Evolutionary conservation across 92 coral and sea anemone species (phyloP), one percentile per base, ranked within the genome.

Genomic region (Porites rus): DNA sequence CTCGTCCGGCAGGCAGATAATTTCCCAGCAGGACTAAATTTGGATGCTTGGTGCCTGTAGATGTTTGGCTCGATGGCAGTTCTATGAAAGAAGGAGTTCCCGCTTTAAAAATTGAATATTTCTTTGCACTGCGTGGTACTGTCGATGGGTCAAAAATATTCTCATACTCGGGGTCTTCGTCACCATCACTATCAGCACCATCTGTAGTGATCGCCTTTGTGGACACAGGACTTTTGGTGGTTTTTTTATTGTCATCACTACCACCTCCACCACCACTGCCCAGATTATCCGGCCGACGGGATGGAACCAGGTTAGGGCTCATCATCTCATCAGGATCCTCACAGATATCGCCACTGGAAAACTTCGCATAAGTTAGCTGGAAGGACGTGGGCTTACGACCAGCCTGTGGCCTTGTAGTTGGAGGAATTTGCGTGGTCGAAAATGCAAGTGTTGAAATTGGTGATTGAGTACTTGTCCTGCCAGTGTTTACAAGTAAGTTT

Each of bases 31-130:
- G 28, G 1, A 92, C 88, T 62, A 92, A 60, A 60, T 92, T 89
- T 11, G 69, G 80, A 12, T 75, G 63, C 10, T 16, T 80, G 13
- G 54, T 13, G 21, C 94, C 94, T 7, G 94, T 92, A 69, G 89
- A 72, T 46, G 94, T 88, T 69, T 78, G 64, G 2, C 54, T 75
- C 21, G 17, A 76, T 14, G 70, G 81, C 18, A 88, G 58, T 56
- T 0, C 2, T 58, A 88, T 50, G 20, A 7, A 50, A 3, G 12
- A n/a, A 5, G 81, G 87, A 3, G 7, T 12, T 2, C 75, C 58
- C 14, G 19, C 12, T 8, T 84, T 62, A 4, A 88, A 11, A 3
- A 63, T 67, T 58, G 50, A 28, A 0, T 52, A 69, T 12, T 50
- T 31, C 10, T 10, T 20, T 51, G 89, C 79, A 54, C 74, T 31